Percentiles rank a stretch among this genome's conserved stretches.
Evolutionary conservation across 2,888 invertebrate species (phyloP).

Genomic region (Drosophila cracens): DNA sequence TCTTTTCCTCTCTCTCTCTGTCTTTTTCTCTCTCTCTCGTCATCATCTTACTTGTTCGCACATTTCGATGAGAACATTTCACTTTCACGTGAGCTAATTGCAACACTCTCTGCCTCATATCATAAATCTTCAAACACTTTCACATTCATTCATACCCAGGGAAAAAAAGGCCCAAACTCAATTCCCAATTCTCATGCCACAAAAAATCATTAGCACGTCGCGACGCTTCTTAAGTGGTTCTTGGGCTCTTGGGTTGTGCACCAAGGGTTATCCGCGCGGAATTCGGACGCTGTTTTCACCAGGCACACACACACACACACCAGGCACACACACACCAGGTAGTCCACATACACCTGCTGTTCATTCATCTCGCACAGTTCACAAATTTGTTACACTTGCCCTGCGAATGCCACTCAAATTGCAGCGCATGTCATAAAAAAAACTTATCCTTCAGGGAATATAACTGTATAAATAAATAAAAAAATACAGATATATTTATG

Average conservation of each 20-base stretch:
- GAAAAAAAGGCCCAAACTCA: constrained; percentile 6
- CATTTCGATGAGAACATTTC: constrained; percentile 74
- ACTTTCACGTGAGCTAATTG: constrained; percentile 74
- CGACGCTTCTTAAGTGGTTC: constrained; percentile 71
- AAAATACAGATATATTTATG: background rate
- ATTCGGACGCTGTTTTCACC: constrained; percentile 36
- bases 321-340: constrained; percentile 11
- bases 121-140: constrained; percentile 78
- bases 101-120: constrained; percentile 62
- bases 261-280: constrained; percentile 26
- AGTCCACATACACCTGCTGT: constrained; percentile 45
- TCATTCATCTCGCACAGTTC: constrained; percentile 47
- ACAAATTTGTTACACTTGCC: constrained; percentile 67
- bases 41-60: constrained; percentile 65
- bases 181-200: constrained; percentile 14
- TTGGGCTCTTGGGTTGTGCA: constrained; percentile 23
- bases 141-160: constrained; percentile 66
- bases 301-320: constrained; percentile 29
- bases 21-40: background rate
- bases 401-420: background rate
- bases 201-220: constrained; percentile 73
- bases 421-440: constrained; percentile 40
- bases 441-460: background rate
- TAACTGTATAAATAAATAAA: background rate
- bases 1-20: background rate